Evolutionary conservation across 2,797 vertebrate species (phyloP), one percentile per base, ranked within the genome.

Genomic region (Xenentodon cancila): DNA sequence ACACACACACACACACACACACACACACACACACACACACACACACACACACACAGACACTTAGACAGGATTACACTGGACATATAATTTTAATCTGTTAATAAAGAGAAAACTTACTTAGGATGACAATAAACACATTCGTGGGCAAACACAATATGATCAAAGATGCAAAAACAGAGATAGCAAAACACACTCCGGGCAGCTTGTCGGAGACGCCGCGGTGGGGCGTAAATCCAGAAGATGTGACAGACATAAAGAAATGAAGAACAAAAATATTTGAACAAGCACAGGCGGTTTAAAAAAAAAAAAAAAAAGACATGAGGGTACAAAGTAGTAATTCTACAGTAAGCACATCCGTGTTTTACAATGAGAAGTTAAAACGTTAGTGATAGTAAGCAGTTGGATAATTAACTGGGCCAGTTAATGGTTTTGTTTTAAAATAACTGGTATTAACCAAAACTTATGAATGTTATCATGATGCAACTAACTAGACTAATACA

Each of bases 1-100:
- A 59, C 15, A 44, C 30, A 18, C 9, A 59, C 40, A 50, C 4
- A 3, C 1, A 5, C 22, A 50, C 13, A 61, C 22, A 59, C 21
- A 37, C 47, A 44, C 34, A 59, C 32, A 30, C 25, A 40, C 17
- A n/a, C 12, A 43, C 58, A 46, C 46, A 45, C 34, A 59, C 15
- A 44, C 30, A 18, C 9, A 59, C 40, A 50, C 4, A 3, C 1
- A 5, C 22, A 50, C 13, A 61, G 20, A 59, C 21, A 37, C n/a
- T n/a, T n/a, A n/a, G n/a, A n/a, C n/a, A n/a, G n/a, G n/a, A 37
- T 37, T 37, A 58, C 30, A 64, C 15, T 20, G 32, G 18, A 59
- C 58, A 59, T 51, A 67, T 71, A 12, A 21, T 68, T 70, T 70
- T 46, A 68, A 42, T 25, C 70, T 56, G 46, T 61, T 77, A 45